Evolutionary conservation across 2,113 vertebrate genomes (phyloP).

Genomic region (Oncorhynchus gorbuscha): DNA sequence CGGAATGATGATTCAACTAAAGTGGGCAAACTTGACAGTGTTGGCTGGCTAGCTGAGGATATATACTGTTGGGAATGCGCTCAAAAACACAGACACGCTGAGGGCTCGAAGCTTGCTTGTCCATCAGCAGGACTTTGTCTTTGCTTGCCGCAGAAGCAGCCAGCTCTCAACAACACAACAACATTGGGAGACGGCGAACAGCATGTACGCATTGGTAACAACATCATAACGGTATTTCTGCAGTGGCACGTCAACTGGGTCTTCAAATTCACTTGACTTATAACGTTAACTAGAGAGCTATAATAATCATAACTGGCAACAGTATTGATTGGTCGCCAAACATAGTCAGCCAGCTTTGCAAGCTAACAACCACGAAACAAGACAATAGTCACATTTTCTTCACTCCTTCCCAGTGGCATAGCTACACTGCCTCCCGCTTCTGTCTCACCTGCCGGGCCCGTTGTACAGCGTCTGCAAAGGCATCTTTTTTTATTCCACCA

Average conservation of each 20-base stretch:
- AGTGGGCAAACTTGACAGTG: background rate
- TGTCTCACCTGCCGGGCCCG: conserved; percentile 81
- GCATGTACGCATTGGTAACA: too few species aligned
- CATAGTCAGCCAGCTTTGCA: background rate
- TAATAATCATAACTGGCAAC: too few species aligned
- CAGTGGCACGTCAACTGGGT: too few species aligned
- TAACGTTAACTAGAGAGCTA: background rate
- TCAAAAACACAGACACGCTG: background rate
- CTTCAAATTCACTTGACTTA: too few species aligned
- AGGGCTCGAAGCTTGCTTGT: background rate
- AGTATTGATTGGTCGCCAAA: too few species aligned
- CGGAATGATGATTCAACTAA: background rate
- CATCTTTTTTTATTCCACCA: conserved; percentile 78
- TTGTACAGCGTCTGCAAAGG: conserved; percentile 85
- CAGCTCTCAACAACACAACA: too few species aligned
- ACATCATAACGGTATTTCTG: too few species aligned
- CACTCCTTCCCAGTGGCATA: background rate
- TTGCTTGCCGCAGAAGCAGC: too few species aligned
- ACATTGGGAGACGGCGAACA: too few species aligned
- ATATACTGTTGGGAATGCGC: background rate
- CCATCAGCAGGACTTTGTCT: background rate
- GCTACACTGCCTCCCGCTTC: background rate
- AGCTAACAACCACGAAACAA: background rate
- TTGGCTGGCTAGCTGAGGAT: background rate
- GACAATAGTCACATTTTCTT: background rate